Conservation (phyloP, 2,888 invertebrate species). For the Eupithecia pulchellata region DNA sequence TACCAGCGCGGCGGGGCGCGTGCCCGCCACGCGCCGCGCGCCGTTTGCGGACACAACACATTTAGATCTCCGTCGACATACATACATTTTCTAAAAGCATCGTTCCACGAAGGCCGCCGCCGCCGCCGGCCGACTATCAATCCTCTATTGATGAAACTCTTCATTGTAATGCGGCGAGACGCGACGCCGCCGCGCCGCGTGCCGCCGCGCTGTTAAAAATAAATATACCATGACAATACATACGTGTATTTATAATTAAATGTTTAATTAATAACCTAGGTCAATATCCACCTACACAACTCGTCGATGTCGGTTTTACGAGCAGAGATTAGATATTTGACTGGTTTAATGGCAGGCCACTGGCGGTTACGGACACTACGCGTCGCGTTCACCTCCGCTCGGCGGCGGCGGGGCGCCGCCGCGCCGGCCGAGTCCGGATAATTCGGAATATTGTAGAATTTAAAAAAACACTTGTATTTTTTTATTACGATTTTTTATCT, state of each 20-base stretch:
- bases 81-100: conserved; percentile 25
- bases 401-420: too few species aligned
- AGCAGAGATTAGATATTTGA: neutral
- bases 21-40: too few species aligned
- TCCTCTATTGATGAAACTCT: conserved; percentile 16
- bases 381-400: too few species aligned
- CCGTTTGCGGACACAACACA: conserved; percentile 23
- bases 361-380: neutral
- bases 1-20: too few species aligned
- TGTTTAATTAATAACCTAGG: conserved; percentile 21
- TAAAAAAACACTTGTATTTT: too few species aligned
- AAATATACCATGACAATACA: neutral
- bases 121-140: conserved; percentile 12
- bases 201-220: neutral
- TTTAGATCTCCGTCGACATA: conserved; percentile 20
- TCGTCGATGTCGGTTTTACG: conserved; percentile 1
- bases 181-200: neutral
- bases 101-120: conserved; percentile 16
- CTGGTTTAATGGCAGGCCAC: neutral
- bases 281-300: conserved; percentile 16
- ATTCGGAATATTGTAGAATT: too few species aligned
- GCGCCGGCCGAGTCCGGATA: too few species aligned
- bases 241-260: conserved; percentile 10
- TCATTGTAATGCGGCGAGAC: neutral
- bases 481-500: too few species aligned